Conservation (phyloP, 2,888 invertebrate species). For the Torymus auratus region DNA sequence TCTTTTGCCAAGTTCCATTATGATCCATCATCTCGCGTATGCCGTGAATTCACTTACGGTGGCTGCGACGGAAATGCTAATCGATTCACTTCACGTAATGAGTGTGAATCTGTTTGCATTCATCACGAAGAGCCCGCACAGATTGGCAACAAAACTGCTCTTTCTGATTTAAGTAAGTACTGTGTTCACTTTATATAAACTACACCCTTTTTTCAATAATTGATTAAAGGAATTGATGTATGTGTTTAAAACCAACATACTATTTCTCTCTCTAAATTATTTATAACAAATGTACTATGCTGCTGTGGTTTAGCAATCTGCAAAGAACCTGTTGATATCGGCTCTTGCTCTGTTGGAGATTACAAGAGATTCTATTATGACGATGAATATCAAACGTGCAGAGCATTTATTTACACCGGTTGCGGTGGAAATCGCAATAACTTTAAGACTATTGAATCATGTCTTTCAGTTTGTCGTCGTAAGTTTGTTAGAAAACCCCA, state of each 20-base stretch:
- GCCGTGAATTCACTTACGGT: constrained; percentile 86
- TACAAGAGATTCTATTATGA: constrained; percentile 87
- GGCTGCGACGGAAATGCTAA: constrained; percentile 93
- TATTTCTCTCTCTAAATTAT: constrained; percentile 4
- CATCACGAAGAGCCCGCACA: constrained; percentile 79
- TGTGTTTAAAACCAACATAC: too few relatives aligned
- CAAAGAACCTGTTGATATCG: constrained; percentile 81
- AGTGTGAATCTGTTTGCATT: constrained; percentile 86
- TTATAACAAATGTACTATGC: constrained; percentile 41
- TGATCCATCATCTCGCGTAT: constrained; percentile 80
- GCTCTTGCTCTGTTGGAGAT: constrained; percentile 79
- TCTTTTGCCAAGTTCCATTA: constrained; percentile 84
- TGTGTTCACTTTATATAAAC: constrained; percentile 13
- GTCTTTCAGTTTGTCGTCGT: constrained; percentile 81
- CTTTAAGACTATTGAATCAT: constrained; percentile 86
- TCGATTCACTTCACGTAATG: constrained; percentile 85
- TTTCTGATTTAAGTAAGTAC: constrained; percentile 72
- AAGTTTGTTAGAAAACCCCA: constrained; percentile 64
- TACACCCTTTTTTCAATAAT: background rate
- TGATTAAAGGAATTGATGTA: background rate
- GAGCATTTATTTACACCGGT: constrained; percentile 89
- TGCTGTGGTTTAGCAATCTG: constrained; percentile 80
- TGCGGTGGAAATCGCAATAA: constrained; percentile 93
- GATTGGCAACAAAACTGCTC: constrained; percentile 73
- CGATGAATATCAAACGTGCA: constrained; percentile 83